These are phyloP conservation scores for Nanger granti DNA, from an alignment of 2,113 vertebrate genomes.

Conservation along the genomic window DNA sequence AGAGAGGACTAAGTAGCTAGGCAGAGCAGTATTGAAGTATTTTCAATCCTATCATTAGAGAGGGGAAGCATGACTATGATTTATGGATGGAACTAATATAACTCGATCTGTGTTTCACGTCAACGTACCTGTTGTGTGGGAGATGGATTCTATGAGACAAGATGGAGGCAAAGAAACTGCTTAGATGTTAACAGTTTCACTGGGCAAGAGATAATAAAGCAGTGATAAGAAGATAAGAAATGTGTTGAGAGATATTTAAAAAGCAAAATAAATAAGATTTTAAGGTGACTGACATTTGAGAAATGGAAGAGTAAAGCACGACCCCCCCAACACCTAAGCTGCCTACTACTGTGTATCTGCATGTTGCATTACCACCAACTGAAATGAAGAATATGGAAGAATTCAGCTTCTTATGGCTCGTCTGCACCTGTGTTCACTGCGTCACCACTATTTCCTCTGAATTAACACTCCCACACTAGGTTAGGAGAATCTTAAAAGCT, in stretches of 20 bases:
- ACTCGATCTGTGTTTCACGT: background rate
- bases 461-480: background rate
- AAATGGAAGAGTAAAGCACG: background rate
- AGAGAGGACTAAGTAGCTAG: background rate
- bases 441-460: background rate
- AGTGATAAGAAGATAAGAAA: background rate
- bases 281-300: background rate
- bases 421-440: background rate
- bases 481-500: background rate
- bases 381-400: background rate
- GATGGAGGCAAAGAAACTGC: background rate
- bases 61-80: background rate
- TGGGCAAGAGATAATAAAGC: background rate
- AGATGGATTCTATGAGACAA: background rate
- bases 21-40: background rate
- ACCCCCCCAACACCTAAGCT: too few relatives aligned
- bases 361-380: too few relatives aligned
- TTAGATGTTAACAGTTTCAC: background rate
- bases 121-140: background rate
- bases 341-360: background rate
- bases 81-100: background rate
- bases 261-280: background rate
- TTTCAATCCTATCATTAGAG: background rate
- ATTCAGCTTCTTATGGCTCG: fast-evolving
- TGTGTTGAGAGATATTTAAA: background rate